A percentile compares a stretch with the other conserved stretches of the same genome.
Evolutionary conservation across 2,888 invertebrate species (phyloP).

Genomic region (Orchestes rusci): DNA sequence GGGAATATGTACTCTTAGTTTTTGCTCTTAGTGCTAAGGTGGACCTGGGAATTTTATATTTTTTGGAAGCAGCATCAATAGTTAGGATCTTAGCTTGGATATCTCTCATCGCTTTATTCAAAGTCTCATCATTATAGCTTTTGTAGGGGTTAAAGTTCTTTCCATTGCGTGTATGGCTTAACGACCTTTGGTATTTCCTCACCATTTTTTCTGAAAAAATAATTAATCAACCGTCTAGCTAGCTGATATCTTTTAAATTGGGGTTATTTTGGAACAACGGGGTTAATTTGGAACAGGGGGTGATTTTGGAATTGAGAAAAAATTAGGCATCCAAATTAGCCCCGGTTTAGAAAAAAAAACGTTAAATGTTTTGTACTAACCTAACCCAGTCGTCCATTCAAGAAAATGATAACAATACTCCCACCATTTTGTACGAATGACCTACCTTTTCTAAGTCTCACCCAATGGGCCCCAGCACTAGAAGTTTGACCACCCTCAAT

Average conservation of each 20-base stretch:
- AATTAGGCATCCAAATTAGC: conserved; percentile 5
- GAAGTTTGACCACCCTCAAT: conserved; percentile 4
- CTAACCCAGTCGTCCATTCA: neutral
- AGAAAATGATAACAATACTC: neutral
- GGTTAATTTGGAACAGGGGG: conserved; percentile 7
- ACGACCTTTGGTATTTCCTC: neutral
- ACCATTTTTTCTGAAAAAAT: conserved; percentile 5
- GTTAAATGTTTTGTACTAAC: neutral
- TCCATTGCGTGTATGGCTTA: conserved; percentile 6
- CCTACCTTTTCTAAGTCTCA: neutral
- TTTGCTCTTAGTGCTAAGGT: conserved; percentile 6
- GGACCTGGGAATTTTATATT: conserved; percentile 9
- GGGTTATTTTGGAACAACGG: conserved; percentile 7
- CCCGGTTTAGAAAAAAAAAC: neutral
- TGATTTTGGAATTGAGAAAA: conserved; percentile 2
- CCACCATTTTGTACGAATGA: conserved; percentile 1
- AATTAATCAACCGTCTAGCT: neutral
- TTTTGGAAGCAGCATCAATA: conserved; percentile 8
- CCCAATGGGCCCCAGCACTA: neutral
- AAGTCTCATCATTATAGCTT: conserved; percentile 8
- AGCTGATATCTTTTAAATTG: neutral
- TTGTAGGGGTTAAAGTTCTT: conserved; percentile 11
- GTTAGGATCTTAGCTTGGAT: conserved; percentile 10
- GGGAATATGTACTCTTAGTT: neutral
- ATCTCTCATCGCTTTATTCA: conserved; percentile 9